phyloP scores from a whole-genome alignment of 2,113 vertebrate species.

The Catagonus wagneri region DNA sequence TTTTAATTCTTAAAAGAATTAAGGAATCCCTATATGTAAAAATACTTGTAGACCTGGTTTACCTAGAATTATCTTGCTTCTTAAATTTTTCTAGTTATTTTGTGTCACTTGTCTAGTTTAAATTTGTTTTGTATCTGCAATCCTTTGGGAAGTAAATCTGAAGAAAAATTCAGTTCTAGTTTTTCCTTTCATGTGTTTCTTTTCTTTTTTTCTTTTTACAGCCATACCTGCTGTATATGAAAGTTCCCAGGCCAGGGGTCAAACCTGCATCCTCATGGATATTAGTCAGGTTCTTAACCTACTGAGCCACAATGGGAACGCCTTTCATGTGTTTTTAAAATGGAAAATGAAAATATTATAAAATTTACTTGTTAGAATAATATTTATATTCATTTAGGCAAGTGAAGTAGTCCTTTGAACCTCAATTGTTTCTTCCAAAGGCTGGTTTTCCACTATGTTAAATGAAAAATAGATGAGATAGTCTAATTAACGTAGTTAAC shows the following conservation, averaged over 20 bases:
- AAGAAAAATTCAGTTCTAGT: not conserved
- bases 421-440: not conserved
- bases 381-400: slow-evolving; percentile 38
- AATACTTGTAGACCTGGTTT: slow-evolving; percentile 21
- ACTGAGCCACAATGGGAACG: no score
- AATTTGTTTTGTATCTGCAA: slow-evolving; percentile 42
- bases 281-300: no score
- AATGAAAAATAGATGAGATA: slow-evolving; percentile 28
- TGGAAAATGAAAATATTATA: slow-evolving; percentile 56
- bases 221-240: no score
- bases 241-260: no score
- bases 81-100: slow-evolving; percentile 52
- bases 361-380: slow-evolving; percentile 7
- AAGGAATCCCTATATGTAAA: not conserved
- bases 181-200: slow-evolving; percentile 21
- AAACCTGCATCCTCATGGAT: no score
- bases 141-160: slow-evolving; percentile 41
- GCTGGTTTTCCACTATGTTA: not conserved
- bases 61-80: slow-evolving; percentile 45
- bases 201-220: no score
- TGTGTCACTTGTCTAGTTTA: not conserved
- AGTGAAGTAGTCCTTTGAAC: not conserved
- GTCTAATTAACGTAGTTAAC: slow-evolving; percentile 20
- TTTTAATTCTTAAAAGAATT: slow-evolving; percentile 38
- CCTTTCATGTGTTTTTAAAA: slow-evolving; percentile 34